Base-by-base conservation (phyloP, 1,140 invertebrate genomes). In the Latrodectus geometricus region DNA sequence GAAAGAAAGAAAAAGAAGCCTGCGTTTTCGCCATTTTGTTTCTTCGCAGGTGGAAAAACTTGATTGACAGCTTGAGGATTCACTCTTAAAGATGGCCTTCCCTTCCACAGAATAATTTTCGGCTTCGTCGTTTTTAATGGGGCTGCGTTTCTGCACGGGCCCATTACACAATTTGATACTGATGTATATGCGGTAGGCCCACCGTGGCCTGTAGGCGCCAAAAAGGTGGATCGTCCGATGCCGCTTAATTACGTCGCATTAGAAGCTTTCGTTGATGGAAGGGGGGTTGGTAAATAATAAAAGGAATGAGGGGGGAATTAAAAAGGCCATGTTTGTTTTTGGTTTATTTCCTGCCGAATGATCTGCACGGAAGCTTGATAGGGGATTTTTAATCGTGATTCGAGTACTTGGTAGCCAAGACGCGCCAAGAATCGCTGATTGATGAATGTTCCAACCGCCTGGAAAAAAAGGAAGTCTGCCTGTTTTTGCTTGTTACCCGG, bases 31-130 rank as follows among this genome's bases (percentile, higher is more conserved):
- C 54, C 54, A 61, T 61, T 61, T 61, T 61, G 3, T 17, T 61
- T 61, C 79, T 73, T 84, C 23, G 83, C 83, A 86, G 83, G 83
- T 86, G 83, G 83, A 86, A 86, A 86, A 86, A 86, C 83, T 86
- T 86, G 83, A 86, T 86, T 86, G 83, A 86, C 83, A 86, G 83
- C 83, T 77, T 78, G 66, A 73, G 74, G 65, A 52, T 35, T 68
- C 68, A 14, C 17, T 49, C 65, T 65, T 65, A 61, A 61, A 50
- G 77, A 49, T 69, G 65, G 77, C 65, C 77, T 15, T 72, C 14
- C 68, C 11, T 52, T 76, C 74, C 52, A 20, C 54, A 20, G 74
- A 76, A 76, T 76, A 54, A 54, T 76, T 52, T 54, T 76, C 23
- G 52, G 52, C 74, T 76, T 76, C 66, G 66, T 56, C 54, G 52